A percentile compares a stretch with the other conserved stretches of the same genome.
phyloP scores from a whole-genome alignment of 1,140 invertebrate species.

The Bombus sibiricus region DNA sequence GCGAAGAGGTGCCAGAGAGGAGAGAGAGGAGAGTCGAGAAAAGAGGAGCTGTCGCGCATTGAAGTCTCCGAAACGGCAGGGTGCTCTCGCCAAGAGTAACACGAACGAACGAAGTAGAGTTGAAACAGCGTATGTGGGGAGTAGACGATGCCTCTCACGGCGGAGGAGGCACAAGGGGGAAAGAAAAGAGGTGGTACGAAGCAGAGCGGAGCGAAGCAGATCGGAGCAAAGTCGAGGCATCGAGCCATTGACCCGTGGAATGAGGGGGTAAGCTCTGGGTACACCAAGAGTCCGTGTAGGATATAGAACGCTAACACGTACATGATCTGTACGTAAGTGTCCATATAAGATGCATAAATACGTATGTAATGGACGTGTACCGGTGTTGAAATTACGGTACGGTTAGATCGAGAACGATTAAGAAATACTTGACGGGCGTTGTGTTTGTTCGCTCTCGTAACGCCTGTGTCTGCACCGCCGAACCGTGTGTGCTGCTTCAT shows the following conservation, averaged over 20 bases:
- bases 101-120: conserved; percentile 58
- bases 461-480: conserved; percentile 28
- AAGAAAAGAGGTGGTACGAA: conserved; percentile 40
- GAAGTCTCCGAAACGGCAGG: conserved; percentile 77
- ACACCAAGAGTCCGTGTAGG: conserved; percentile 44
- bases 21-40: conserved; percentile 63
- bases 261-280: conserved; percentile 64
- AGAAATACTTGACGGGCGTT: conserved; percentile 81
- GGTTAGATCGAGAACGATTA: conserved; percentile 81
- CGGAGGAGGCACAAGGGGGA: conserved; percentile 17
- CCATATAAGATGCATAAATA: conserved; percentile 5
- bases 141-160: conserved; percentile 44
- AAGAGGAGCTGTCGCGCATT: conserved; percentile 78
- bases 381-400: conserved; percentile 71
- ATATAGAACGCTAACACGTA: conserved; percentile 39
- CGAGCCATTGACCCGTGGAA: conserved; percentile 76
- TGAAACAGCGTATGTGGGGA: conserved; percentile 44
- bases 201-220: conserved; percentile 66
- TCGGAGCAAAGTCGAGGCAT: conserved; percentile 55
- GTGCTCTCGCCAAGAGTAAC: conserved; percentile 65
- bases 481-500: conserved; percentile 19
- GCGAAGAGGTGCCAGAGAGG: conserved; percentile 68
- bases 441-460: conserved; percentile 71
- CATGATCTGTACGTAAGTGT: not conserved
- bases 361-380: not conserved